These are phyloP conservation scores for Cybosia mesomella DNA, from an alignment of 2,888 invertebrate genomes.

Conservation along the genomic window DNA sequence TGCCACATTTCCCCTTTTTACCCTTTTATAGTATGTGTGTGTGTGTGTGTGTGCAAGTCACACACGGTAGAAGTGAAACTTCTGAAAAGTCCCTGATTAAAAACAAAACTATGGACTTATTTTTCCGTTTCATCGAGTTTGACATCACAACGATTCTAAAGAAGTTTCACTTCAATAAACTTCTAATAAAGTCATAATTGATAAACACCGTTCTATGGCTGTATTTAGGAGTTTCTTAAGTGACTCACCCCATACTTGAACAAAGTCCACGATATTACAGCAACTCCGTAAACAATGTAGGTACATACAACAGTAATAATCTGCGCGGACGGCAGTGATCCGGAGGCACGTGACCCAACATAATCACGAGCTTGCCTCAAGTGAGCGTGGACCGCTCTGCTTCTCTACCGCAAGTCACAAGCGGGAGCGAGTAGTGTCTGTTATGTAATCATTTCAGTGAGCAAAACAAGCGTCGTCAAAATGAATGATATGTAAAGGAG, in stretches of 20 bases:
- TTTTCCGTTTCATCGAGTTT: too few relatives aligned
- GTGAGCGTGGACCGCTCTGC: slow-evolving; percentile 52
- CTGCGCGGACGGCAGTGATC: slow-evolving; percentile 53
- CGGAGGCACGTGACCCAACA: slow-evolving; percentile 71
- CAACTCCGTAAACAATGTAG: slow-evolving; percentile 6
- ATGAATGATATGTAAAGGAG: too few relatives aligned
- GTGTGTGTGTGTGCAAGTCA: too few relatives aligned
- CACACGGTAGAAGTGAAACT: too few relatives aligned
- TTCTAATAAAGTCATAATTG: not conserved
- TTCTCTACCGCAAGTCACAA: slow-evolving; percentile 27
- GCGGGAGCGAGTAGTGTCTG: slow-evolving; percentile 24
- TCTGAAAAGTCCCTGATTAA: too few relatives aligned
- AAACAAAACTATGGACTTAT: too few relatives aligned
- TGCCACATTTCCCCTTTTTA: too few relatives aligned
- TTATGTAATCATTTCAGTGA: not conserved
- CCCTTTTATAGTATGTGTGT: too few relatives aligned
- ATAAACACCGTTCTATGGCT: not conserved
- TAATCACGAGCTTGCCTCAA: slow-evolving; percentile 68
- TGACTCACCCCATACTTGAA: not conserved
- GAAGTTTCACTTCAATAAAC: too few relatives aligned
- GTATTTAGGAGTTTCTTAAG: not conserved
- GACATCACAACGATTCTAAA: too few relatives aligned
- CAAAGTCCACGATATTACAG: slow-evolving; percentile 8
- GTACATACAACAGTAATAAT: slow-evolving; percentile 45
- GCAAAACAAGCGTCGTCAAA: too few relatives aligned